Evolutionary conservation across 2,113 vertebrate genomes (phyloP), one percentile per base, ranked within the genome.

Genomic region (Melospiza georgiana): DNA sequence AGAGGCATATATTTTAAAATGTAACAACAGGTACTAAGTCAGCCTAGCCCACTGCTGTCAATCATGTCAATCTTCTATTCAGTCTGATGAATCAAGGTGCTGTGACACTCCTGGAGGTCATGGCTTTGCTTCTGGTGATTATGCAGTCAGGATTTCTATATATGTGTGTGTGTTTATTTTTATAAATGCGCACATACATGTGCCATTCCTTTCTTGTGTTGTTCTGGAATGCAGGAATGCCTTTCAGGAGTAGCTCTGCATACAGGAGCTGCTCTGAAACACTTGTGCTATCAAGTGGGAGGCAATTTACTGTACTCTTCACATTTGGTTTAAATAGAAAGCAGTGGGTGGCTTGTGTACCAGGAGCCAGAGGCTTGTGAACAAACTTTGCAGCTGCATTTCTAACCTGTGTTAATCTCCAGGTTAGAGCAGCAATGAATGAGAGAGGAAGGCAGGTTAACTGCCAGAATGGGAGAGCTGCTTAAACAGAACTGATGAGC

Each of bases 311-410:
- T 97, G 93, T 94, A 66, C 94, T 91, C 76, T 59, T 95, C 93
- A 91, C 72, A 75, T 96, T 95, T 86, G 90, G 95, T 89, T 97
- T 96, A 96, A 96, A 96, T 92, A 96, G 91, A 97, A 96, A 95
- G 90, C 69, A 72, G 91, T 96, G 89, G 95, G 96, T 93, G 89
- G 95, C 67, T 93, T 96, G 94, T 96, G 89, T 95, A 93, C 88
- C 95, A n/a, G 87, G 93, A 86, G 31, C 93, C 83, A 65, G 69
- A 12, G 85, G 62, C 87, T 95, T 96, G 89, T 96, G 95, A 90
- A 78, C 93, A 95, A 95, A 95, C 91, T 96, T 97, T 0, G 7
- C 89, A 96, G 94, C 96, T 96, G 94, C 94, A 94, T 93, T 85
- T 73, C 23, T 91, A 93, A 76, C 92, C 89, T 59, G 62, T 71